Percentiles rank a stretch among this genome's conserved stretches.
Conservation (phyloP, 2,113 vertebrate genomes). For the Casuarius casuarius region DNA sequence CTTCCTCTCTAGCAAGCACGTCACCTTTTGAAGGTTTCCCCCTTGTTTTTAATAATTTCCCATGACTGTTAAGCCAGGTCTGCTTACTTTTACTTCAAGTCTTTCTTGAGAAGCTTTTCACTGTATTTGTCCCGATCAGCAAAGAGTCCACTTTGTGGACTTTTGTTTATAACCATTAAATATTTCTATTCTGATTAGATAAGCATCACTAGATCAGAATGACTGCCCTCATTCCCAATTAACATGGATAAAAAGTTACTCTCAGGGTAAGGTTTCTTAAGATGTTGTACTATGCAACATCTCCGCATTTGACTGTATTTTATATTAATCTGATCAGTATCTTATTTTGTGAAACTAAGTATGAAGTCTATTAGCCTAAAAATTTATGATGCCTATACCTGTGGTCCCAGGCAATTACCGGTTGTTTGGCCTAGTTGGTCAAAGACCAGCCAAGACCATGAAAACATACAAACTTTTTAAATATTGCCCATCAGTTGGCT, state of each 20-base stretch:
- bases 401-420: neutral
- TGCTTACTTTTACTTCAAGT: neutral
- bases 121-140: neutral
- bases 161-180: neutral
- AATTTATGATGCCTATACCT: neutral
- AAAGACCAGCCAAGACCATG: neutral
- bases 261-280: neutral
- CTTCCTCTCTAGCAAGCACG: fast-evolving
- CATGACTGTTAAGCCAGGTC: neutral
- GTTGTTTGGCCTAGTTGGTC: neutral
- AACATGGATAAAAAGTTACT: neutral
- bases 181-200: neutral
- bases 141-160: neutral
- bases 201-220: neutral
- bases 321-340: neutral
- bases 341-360: neutral
- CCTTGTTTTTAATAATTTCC: neutral
- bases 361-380: neutral
- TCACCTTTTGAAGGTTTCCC: neutral
- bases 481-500: neutral
- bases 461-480: neutral
- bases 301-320: neutral
- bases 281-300: fast-evolving
- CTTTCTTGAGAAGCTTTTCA: neutral
- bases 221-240: neutral